A percentile compares a stretch with the other conserved stretches of the same genome.
Conservation (phyloP, 1,140 invertebrate species). For the Polypedilum vanderplanki region DNA sequence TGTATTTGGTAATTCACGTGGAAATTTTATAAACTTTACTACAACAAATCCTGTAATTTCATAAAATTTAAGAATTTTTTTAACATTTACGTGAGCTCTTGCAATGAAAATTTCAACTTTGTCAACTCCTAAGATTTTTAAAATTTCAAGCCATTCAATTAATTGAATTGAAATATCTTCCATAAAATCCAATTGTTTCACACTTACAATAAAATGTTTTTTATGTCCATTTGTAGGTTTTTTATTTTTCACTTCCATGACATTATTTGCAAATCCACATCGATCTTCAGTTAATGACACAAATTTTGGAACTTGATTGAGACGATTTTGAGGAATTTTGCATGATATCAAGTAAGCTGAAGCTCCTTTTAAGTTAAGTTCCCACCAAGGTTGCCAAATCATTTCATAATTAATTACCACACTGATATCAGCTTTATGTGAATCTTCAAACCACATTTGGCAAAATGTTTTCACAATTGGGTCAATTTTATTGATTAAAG, state of each 20-base stretch:
- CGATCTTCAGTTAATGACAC: slow-evolving; percentile 1
- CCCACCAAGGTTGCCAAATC: slow-evolving; percentile 14
- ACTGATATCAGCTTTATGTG: neutral
- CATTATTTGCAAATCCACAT: slow-evolving; percentile 26
- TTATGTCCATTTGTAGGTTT: neutral
- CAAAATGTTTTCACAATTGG: neutral
- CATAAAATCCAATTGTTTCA: neutral
- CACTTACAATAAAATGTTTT: neutral
- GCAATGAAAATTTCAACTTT: neutral
- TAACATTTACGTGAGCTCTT: neutral
- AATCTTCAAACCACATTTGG: slow-evolving; percentile 5
- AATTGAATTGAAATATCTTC: neutral
- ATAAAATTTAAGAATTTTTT: neutral
- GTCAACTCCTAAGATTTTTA: neutral
- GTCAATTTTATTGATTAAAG: slow-evolving; percentile 12
- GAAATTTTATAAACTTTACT: neutral
- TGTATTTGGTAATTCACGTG: neutral
- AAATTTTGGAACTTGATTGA: neutral
- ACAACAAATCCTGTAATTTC: neutral
- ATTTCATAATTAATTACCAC: neutral
- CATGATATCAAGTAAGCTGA: neutral
- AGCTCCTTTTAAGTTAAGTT: neutral
- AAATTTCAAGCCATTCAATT: neutral
- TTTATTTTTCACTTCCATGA: neutral
- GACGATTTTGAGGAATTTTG: neutral